These are phyloP conservation scores for Asobara japonica DNA, from an alignment of 1,140 invertebrate species.

Conservation along the genomic window DNA sequence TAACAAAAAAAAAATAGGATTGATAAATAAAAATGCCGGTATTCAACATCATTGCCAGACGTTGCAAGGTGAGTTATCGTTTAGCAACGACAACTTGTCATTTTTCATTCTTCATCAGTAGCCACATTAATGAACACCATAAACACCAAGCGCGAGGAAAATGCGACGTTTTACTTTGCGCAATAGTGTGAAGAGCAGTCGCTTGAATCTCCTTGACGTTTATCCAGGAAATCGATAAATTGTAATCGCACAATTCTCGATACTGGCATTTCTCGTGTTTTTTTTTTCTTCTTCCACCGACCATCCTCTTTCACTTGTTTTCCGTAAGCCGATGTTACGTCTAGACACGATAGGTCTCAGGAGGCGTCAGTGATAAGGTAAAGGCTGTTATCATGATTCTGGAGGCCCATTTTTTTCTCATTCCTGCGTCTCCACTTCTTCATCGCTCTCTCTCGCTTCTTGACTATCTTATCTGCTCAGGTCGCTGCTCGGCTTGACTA, in stretches of 20 bases:
- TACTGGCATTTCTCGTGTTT: background rate
- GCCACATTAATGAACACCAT: background rate
- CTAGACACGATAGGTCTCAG: slow-evolving; percentile 26
- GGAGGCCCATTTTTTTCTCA: slow-evolving; percentile 14
- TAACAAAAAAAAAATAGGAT: slow-evolving; percentile 32
- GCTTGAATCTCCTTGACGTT: background rate
- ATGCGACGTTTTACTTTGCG: background rate
- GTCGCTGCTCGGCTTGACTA: slow-evolving; percentile 20
- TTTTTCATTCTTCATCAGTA: background rate
- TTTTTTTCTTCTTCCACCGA: background rate
- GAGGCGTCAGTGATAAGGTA: slow-evolving; percentile 28
- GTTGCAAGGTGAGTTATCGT: slow-evolving; percentile 66
- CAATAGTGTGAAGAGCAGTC: background rate
- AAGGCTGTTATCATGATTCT: slow-evolving; percentile 27
- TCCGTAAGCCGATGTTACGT: background rate
- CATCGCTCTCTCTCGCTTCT: background rate
- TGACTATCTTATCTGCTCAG: slow-evolving; percentile 27
- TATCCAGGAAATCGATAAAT: background rate
- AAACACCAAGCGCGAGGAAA: background rate
- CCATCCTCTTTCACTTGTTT: slow-evolving; percentile 7
- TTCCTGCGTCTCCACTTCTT: background rate
- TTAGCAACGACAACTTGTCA: background rate
- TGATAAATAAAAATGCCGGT: slow-evolving; percentile 61
- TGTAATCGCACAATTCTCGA: background rate
- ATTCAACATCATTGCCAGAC: slow-evolving; percentile 69